phyloP scores from a whole-genome alignment of 2,888 invertebrate genomes.

The Tetragonula carbonaria region DNA sequence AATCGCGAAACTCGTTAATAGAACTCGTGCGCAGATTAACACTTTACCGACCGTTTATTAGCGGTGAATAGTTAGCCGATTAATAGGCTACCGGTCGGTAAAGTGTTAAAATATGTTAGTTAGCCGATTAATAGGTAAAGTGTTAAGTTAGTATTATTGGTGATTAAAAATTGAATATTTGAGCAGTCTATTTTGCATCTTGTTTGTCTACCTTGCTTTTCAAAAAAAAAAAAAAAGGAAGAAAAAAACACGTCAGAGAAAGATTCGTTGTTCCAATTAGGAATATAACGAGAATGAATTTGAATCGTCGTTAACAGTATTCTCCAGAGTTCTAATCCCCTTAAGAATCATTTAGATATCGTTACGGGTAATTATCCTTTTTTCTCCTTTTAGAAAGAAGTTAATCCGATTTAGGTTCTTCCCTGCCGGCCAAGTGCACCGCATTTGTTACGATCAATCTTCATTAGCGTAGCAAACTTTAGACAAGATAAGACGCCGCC shows the following conservation, averaged over 20 bases:
- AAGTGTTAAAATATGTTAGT: too few relatives aligned
- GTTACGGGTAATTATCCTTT: conserved; percentile 26
- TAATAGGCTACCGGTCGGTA: too few relatives aligned
- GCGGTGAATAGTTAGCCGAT: too few relatives aligned
- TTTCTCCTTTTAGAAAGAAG: conserved; percentile 14
- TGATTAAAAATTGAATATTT: too few relatives aligned
- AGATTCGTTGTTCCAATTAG: not conserved
- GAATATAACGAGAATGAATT: not conserved
- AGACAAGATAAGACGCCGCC: conserved; percentile 2
- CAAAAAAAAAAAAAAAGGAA: too few relatives aligned
- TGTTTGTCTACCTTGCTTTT: too few relatives aligned
- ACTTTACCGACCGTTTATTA: too few relatives aligned
- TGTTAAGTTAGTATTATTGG: too few relatives aligned
- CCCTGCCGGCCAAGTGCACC: not conserved
- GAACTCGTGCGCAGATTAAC: too few relatives aligned
- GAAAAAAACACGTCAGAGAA: not conserved
- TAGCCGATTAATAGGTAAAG: too few relatives aligned
- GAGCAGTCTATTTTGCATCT: too few relatives aligned
- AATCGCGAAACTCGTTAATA: too few relatives aligned
- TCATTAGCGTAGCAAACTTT: conserved; percentile 36
- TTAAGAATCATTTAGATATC: conserved; percentile 37
- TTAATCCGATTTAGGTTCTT: conserved; percentile 37
- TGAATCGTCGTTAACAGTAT: not conserved
- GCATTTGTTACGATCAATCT: conserved; percentile 45
- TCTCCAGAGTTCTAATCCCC: not conserved